Percentiles rank a stretch among this genome's conserved stretches.
phyloP scores from a whole-genome alignment of 2,888 invertebrate species.

The Mythimna loreyi region DNA sequence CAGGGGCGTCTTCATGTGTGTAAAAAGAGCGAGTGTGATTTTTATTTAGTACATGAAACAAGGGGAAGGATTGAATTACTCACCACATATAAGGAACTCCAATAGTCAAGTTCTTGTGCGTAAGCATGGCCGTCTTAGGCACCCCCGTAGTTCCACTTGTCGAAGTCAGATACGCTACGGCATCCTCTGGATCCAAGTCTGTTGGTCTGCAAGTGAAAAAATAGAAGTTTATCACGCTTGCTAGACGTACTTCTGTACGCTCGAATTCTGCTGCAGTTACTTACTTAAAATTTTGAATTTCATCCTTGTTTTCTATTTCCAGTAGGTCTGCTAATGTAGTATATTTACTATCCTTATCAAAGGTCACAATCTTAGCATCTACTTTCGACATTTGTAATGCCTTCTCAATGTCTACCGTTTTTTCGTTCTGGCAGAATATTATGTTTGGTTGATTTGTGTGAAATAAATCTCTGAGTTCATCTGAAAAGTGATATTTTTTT shows the following conservation, averaged over 20 bases:
- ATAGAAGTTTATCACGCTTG: neutral
- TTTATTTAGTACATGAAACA: too few species aligned
- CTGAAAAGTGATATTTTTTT: slow-evolving; percentile 20
- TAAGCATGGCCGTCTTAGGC: slow-evolving; percentile 67
- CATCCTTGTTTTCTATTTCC: slow-evolving; percentile 9
- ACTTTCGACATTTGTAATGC: slow-evolving; percentile 34
- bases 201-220: neutral
- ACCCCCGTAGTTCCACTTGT: neutral
- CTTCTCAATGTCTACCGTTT: slow-evolving; percentile 21
- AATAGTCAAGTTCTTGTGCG: slow-evolving; percentile 77
- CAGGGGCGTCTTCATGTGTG: too few species aligned
- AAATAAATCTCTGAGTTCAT: slow-evolving; percentile 44
- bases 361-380: slow-evolving; percentile 29
- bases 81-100: slow-evolving; percentile 75
- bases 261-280: neutral
- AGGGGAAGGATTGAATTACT: too few species aligned
- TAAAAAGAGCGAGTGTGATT: too few species aligned
- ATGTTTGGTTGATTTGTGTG: slow-evolving; percentile 38
- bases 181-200: neutral
- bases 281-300: slow-evolving; percentile 43
- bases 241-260: neutral
- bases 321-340: slow-evolving; percentile 27
- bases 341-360: slow-evolving; percentile 9
- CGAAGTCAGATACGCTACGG: neutral
- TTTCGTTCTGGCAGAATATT: slow-evolving; percentile 50